Evolutionary conservation across 2,888 invertebrate species (phyloP), one percentile per base, ranked within the genome.

Genomic region (Torymus texanus): DNA sequence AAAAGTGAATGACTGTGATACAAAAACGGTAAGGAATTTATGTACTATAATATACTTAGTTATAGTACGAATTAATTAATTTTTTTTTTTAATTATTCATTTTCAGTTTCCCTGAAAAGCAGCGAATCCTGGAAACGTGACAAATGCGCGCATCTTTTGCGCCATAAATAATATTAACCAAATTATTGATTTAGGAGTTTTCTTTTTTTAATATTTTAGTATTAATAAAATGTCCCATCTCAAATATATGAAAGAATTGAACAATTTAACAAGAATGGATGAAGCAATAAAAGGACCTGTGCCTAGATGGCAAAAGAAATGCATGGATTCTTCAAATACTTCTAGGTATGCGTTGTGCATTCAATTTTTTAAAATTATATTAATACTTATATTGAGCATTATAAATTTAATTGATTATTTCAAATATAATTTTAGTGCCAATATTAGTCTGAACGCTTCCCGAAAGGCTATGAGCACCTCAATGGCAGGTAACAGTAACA

Each of bases 231-330:
- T 96, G 96, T 93, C 95, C 65, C 95, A 96, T 86, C 94, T 96
- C 87, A 95, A 94, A 87, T 96, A 94, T 89, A 91, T 95, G 84
- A 95, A 95, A 89, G 96, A 96, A 90, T 91, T 96, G 81, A 95
- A 94, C 85, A 95, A 93, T 91, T 92, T 95, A 77, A 91, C 95
- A 24, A 94, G 93, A 79, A 93, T 96, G 93, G 96, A 96, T 85
- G 95, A 96, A 0, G 94, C 95, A 55, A 92, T 96, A 85, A 94
- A 94, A 85, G 96, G 96, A 0, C 96, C 96, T 18, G 90, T 93
- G 63, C 95, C 96, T 53, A 92, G 96, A 73, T 96, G 95, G 95
- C 94, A 95, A 84, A 95, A 94, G 85, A 94, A 93, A 85, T 92
- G 93, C 83, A 91, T 92, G 79, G 95, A 95, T 85, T 91, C 92